phyloP scores from a whole-genome alignment of 2,888 invertebrate species.

The Drosophila prolongata region DNA sequence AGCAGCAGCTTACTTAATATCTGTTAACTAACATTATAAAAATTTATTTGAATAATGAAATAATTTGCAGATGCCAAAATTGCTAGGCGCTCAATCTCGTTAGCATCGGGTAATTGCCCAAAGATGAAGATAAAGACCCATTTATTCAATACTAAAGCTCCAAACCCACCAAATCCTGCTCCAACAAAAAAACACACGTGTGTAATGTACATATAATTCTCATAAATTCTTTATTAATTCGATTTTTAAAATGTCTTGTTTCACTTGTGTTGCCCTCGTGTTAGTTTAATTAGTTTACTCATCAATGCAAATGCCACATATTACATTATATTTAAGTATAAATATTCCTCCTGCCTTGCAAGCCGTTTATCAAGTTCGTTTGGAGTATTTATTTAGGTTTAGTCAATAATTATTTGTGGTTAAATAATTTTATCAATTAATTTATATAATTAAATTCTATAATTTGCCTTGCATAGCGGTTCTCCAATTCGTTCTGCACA shows the following conservation, averaged over 20 bases:
- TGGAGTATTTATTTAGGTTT: conserved; percentile 42
- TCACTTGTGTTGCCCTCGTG: conserved; percentile 45
- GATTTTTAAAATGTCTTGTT: conserved; percentile 79
- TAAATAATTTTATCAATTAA: conserved; percentile 62
- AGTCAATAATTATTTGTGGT: conserved; percentile 64
- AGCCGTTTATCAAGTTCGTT: conserved; percentile 47
- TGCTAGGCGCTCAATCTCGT: too few species aligned
- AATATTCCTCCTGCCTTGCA: conserved; percentile 42
- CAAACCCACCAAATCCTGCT: too few species aligned
- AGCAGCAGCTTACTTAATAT: too few species aligned
- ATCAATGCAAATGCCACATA: conserved; percentile 73
- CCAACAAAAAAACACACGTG: not conserved
- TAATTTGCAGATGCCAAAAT: too few species aligned
- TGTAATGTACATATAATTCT: conserved; percentile 78
- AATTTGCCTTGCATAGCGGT: conserved; percentile 71
- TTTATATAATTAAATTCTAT: conserved; percentile 76
- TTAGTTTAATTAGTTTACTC: conserved; percentile 70
- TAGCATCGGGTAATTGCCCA: too few species aligned
- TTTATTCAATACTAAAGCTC: too few species aligned
- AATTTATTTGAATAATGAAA: too few species aligned
- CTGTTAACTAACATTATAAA: too few species aligned
- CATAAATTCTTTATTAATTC: conserved; percentile 83
- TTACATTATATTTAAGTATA: conserved; percentile 62
- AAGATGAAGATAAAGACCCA: too few species aligned
- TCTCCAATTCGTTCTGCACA: conserved; percentile 33